phyloP scores from a whole-genome alignment of 2,888 invertebrate species.

The Euplexia lucipara region DNA sequence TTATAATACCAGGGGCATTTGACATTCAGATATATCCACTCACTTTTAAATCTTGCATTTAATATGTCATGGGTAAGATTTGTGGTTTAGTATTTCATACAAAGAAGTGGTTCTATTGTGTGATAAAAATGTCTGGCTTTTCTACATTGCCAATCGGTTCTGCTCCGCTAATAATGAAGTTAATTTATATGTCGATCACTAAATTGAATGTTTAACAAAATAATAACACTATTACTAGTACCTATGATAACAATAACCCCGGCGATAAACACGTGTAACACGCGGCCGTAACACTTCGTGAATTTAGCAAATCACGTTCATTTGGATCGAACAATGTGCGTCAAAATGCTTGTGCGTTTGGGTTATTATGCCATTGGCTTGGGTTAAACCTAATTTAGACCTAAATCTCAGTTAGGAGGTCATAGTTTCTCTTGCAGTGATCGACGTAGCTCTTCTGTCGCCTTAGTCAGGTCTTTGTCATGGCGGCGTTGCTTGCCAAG shows the following conservation, averaged over 20 bases:
- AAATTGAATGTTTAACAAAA: conserved; percentile 34
- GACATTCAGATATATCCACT: conserved; percentile 32
- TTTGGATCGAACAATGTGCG: conserved; percentile 68
- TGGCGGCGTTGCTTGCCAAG: conserved; percentile 89
- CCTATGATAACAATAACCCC: conserved; percentile 61
- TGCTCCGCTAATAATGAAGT: not conserved
- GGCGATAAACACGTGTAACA: conserved; percentile 53
- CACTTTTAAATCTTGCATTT: conserved; percentile 33
- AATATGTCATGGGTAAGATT: conserved; percentile 22
- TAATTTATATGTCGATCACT: conserved; percentile 1
- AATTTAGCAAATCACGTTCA: conserved; percentile 70
- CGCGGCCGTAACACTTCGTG: conserved; percentile 57
- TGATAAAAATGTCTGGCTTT: not conserved
- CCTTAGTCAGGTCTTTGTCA: conserved; percentile 92
- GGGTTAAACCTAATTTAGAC: conserved; percentile 72
- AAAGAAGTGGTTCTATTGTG: conserved; percentile 2
- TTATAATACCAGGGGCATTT: conserved; percentile 29
- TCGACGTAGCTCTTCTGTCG: conserved; percentile 94
- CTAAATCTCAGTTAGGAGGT: conserved; percentile 72
- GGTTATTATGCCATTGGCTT: conserved; percentile 66
- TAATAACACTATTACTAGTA: conserved; percentile 47
- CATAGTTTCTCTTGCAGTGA: conserved; percentile 95
- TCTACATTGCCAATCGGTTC: conserved; percentile 4
- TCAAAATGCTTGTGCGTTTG: conserved; percentile 65
- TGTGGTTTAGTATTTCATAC: conserved; percentile 22